Base-by-base conservation (phyloP, 2,113 vertebrate genomes). In the Chiloscyllium plagiosum region DNA sequence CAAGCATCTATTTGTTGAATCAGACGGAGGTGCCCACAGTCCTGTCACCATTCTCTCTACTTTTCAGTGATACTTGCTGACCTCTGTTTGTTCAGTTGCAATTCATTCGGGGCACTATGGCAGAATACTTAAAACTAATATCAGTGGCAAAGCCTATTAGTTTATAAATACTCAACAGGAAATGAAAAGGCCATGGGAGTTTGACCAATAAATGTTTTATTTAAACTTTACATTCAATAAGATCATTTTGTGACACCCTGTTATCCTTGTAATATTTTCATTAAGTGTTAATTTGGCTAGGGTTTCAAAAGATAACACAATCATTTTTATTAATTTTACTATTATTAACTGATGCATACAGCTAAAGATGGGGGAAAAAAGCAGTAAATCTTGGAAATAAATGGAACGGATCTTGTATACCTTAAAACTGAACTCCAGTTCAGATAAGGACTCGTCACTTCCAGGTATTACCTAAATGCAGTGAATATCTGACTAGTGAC, bases 51-150 rank as follows among this genome's bases (percentile, higher is more conserved):
- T 69, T 26, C 68, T 94, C 22, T 68, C n/a, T 47, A 70, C 66
- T 69, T 94, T 70, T 68, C 93, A 70, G 26, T 22, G 20, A 70
- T 42, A 50, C 42, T 72, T 47, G 42, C 37, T 47, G 68, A 70
- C 19, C 65, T 37, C 68, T 95, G 42, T 95, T 95, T 70, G 68
- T 72, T 95, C 93, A 95, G 93, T 95, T 95, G 93, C 93, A 72
- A 4, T 72, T 95, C 93, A 95, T 95, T 95, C 17, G 10, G 24
- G 29, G 22, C 22, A 65, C 72, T 95, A 95, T 95, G 37, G 26
- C 37, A 95, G 93, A 95, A 95, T n/a, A 94, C 66, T 68, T 69
- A 47, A 72, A 95, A 50, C 42, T 50, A 95, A 72, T 95, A 95
- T 19, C 72, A 4, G 42, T 72, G 42, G 33, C 89, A 37, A 22